A percentile compares a stretch with the other conserved stretches of the same genome.
Conservation (phyloP, 2,113 vertebrate genomes). For the Ranitomeya imitator region DNA sequence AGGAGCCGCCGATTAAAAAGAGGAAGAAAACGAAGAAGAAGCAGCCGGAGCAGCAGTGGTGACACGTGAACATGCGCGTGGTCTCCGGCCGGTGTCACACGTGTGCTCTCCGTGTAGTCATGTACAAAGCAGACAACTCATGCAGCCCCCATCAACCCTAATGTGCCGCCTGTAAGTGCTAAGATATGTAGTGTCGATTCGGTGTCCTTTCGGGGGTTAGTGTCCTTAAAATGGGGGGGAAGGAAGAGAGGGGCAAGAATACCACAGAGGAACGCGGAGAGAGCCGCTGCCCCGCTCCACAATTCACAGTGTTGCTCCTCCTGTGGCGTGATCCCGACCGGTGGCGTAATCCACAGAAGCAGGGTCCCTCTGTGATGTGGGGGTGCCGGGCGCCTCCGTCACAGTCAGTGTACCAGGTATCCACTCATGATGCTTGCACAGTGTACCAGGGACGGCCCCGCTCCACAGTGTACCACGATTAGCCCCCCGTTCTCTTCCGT, state of each 20-base stretch:
- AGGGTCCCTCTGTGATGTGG: background rate
- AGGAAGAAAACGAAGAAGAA: background rate
- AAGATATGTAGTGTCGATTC: slow-evolving; percentile 51
- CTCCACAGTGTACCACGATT: slow-evolving; percentile 38
- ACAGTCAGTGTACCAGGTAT: slow-evolving; percentile 38
- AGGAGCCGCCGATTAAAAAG: background rate
- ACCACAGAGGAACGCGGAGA: slow-evolving; percentile 24
- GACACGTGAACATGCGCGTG: slow-evolving; percentile 49
- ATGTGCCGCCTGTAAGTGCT: slow-evolving; percentile 52
- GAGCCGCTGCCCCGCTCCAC: background rate
- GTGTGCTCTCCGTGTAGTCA: slow-evolving; percentile 44
- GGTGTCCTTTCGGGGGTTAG: slow-evolving; percentile 18
- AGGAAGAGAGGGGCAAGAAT: background rate
- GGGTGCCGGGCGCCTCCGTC: background rate
- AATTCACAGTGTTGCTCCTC: slow-evolving; percentile 40
- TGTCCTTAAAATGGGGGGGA: background rate
- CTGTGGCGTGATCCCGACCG: slow-evolving; percentile 7
- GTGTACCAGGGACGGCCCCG: slow-evolving; percentile 45
- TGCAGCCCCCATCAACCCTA: slow-evolving; percentile 32
- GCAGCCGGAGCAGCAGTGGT: slow-evolving; percentile 31
- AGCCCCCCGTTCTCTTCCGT: background rate
- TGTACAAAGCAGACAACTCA: slow-evolving; percentile 51
- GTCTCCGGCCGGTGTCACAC: slow-evolving; percentile 40
- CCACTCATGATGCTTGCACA: slow-evolving; percentile 24
- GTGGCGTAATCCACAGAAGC: background rate